Percentiles rank a stretch among this genome's conserved stretches.
phyloP scores from a whole-genome alignment of 2,113 vertebrate genomes.

The Ctenomys sociabilis region DNA sequence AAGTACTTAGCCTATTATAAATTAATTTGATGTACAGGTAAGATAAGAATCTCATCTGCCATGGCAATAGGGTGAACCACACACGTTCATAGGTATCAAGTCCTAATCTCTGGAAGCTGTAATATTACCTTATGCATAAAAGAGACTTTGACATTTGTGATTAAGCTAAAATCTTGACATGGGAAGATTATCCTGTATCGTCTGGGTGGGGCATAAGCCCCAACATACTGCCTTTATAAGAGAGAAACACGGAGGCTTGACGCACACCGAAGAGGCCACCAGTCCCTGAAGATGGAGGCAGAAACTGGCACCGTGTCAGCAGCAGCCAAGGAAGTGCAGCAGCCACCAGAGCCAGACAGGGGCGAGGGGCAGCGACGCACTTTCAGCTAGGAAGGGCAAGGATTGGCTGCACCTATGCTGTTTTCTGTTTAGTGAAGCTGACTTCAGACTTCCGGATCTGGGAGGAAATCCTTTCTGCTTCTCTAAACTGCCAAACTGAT shows the following conservation, averaged over 20 bases:
- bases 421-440: neutral
- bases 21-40: neutral
- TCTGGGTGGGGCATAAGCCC: neutral
- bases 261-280: neutral
- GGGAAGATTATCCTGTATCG: conserved; percentile 8
- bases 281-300: neutral
- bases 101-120: conserved; percentile 27
- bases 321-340: neutral
- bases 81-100: neutral
- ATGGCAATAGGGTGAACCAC: neutral
- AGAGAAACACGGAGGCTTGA: neutral
- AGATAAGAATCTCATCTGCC: conserved; percentile 18
- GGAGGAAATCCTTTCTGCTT: neutral
- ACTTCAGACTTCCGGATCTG: neutral
- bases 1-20: conserved; percentile 28
- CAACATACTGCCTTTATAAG: neutral
- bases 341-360: neutral
- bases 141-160: neutral
- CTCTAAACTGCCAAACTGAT: neutral
- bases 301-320: neutral
- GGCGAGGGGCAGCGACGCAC: neutral
- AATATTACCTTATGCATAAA: neutral
- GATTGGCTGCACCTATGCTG: neutral
- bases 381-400: neutral
- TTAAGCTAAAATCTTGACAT: conserved; percentile 14